phyloP scores from a whole-genome alignment of 2,797 vertebrate species.

The Fratercula arctica region DNA sequence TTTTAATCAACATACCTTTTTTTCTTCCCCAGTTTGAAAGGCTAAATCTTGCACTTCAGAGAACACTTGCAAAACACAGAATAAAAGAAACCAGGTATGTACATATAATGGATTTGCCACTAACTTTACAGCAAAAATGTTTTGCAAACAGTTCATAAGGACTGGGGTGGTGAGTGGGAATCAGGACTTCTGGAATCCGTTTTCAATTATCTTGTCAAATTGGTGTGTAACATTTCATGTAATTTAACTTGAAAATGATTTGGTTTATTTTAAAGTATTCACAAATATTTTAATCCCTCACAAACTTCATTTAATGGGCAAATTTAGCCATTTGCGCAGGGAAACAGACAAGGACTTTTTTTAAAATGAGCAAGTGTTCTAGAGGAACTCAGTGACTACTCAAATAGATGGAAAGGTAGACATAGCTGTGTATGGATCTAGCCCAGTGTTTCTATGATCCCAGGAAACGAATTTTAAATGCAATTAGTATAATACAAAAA shows the following conservation, averaged over 20 bases:
- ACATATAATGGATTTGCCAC: not conserved
- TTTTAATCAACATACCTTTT: not conserved
- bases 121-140: not conserved
- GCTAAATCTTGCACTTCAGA: conserved; percentile 88
- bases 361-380: not conserved
- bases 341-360: not conserved
- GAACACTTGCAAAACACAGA: conserved; percentile 83
- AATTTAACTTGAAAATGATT: not conserved
- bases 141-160: not conserved
- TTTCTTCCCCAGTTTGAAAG: conserved; percentile 86
- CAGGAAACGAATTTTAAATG: not conserved
- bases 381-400: not conserved
- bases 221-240: not conserved
- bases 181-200: not conserved
- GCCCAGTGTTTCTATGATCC: not conserved
- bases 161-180: not conserved
- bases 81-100: conserved; percentile 85
- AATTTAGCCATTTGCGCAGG: not conserved
- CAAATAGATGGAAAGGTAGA: not conserved
- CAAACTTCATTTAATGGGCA: not conserved
- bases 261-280: not conserved
- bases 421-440: not conserved
- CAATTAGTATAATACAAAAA: not conserved
- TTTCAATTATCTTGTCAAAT: conserved; percentile 1
- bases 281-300: not conserved